Evolutionary conservation across 1,140 invertebrate genomes (phyloP).

Genomic region (Bombus waltoni): DNA sequence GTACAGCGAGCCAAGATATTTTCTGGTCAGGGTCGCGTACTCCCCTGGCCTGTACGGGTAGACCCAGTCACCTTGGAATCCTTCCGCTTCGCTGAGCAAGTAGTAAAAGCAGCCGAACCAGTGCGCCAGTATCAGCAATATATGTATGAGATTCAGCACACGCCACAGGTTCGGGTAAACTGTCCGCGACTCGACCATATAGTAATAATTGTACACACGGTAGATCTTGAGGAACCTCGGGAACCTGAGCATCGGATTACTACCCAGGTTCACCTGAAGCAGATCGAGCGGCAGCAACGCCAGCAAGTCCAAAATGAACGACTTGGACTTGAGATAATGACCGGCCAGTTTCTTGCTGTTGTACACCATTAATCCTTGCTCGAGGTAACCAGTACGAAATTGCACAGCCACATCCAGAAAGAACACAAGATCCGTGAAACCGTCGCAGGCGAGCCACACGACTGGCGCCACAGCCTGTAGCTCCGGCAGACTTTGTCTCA

Average conservation of each 20-base stretch:
- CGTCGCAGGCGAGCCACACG: conserved; percentile 92
- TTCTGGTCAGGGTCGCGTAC: conserved; percentile 93
- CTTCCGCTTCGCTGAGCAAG: conserved; percentile 95
- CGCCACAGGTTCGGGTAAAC: conserved; percentile 98
- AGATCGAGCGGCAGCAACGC: conserved; percentile 94
- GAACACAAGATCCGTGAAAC: conserved; percentile 93
- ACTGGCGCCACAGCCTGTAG: conserved; percentile 87
- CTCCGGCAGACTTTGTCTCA: conserved; percentile 96
- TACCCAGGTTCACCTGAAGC: conserved; percentile 90
- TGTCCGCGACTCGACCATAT: conserved; percentile 97
- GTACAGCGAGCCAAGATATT: conserved; percentile 96
- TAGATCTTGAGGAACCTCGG: conserved; percentile 94
- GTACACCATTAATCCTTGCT: conserved; percentile 97
- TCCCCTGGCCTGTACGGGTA: conserved; percentile 94
- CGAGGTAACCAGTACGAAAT: conserved; percentile 96
- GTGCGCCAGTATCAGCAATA: conserved; percentile 96
- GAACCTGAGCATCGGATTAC: conserved; percentile 91
- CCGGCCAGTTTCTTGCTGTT: conserved; percentile 94
- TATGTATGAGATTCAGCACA: conserved; percentile 97
- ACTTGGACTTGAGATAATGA: conserved; percentile 93
- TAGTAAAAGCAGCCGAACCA: conserved; percentile 99
- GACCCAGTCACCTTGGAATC: conserved; percentile 95
- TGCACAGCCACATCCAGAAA: conserved; percentile 94
- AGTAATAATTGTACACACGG: conserved; percentile 95
- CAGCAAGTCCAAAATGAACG: conserved; percentile 93